These are phyloP conservation scores for Drosophila kanapiae DNA, from an alignment of 1,140 invertebrate genomes.

Conservation along the genomic window DNA sequence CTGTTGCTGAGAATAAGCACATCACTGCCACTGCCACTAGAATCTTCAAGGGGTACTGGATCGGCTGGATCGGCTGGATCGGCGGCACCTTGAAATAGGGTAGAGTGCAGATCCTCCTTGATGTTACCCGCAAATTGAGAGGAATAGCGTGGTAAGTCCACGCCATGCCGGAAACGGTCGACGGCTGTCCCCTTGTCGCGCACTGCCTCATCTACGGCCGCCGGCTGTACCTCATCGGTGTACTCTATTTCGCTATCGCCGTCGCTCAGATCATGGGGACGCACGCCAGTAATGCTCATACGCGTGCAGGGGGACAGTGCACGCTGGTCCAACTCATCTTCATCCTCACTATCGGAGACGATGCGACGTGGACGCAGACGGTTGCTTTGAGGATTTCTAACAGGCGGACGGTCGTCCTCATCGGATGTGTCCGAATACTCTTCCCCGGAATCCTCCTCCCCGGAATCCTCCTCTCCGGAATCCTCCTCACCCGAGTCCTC, in stretches of 20 bases:
- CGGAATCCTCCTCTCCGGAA: neutral
- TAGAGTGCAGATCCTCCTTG: conserved; percentile 66
- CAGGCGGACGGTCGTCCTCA: neutral
- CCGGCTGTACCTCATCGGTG: conserved; percentile 40
- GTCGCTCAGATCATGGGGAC: conserved; percentile 66
- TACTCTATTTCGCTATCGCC: conserved; percentile 79
- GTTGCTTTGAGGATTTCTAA: neutral
- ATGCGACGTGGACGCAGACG: conserved; percentile 2
- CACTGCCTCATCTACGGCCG: conserved; percentile 3
- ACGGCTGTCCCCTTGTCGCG: neutral
- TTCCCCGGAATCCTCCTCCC: neutral
- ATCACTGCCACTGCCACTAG: conserved; percentile 57
- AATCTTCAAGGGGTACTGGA: conserved; percentile 24
- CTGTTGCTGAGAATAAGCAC: conserved; percentile 67
- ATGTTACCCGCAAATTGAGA: conserved; percentile 65
- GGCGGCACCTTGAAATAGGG: conserved; percentile 35
- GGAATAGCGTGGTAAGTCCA: conserved; percentile 63
- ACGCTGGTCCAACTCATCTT: conserved; percentile 67
- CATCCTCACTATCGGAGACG: conserved; percentile 62
- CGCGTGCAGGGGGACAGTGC: conserved; percentile 75
- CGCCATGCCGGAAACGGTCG: neutral
- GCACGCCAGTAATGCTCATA: conserved; percentile 80
- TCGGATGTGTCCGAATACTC: conserved; percentile 25
- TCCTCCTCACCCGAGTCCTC: neutral
- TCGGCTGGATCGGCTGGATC: neutral